Evolutionary conservation across 1,140 invertebrate species (phyloP).

Genomic region (Formica selysi): DNA sequence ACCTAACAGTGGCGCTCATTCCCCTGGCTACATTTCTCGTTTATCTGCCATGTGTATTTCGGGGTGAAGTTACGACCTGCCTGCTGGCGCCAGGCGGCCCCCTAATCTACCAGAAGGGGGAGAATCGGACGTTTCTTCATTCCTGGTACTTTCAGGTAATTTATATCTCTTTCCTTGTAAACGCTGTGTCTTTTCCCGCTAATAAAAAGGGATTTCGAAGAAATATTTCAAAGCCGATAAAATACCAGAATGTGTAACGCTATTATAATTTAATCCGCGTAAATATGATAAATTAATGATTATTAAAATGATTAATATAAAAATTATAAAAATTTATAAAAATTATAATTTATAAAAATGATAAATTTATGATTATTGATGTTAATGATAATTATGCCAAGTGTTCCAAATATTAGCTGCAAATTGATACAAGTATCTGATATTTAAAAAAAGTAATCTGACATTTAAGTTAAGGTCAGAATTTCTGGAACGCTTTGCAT

Average conservation of each 20-base stretch:
- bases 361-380: too few species aligned
- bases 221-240: neutral
- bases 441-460: neutral
- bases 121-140: conserved; percentile 87
- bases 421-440: conserved; percentile 15
- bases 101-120: conserved; percentile 87
- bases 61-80: conserved; percentile 88
- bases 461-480: conserved; percentile 30
- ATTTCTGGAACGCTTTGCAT: neutral
- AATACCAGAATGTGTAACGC: neutral
- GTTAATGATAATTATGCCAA: neutral
- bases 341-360: too few species aligned
- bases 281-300: neutral
- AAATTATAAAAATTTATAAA: too few species aligned
- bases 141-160: conserved; percentile 87
- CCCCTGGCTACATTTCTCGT: conserved; percentile 89
- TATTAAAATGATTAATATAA: too few species aligned
- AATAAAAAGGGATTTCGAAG: neutral
- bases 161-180: neutral
- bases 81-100: conserved; percentile 83
- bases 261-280: neutral
- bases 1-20: conserved; percentile 88
- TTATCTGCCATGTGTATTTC: conserved; percentile 89
- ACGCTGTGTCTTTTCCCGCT: neutral
- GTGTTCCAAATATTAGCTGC: neutral